Conservation (phyloP, 1,140 invertebrate genomes). For the Capitella teleta region DNA sequence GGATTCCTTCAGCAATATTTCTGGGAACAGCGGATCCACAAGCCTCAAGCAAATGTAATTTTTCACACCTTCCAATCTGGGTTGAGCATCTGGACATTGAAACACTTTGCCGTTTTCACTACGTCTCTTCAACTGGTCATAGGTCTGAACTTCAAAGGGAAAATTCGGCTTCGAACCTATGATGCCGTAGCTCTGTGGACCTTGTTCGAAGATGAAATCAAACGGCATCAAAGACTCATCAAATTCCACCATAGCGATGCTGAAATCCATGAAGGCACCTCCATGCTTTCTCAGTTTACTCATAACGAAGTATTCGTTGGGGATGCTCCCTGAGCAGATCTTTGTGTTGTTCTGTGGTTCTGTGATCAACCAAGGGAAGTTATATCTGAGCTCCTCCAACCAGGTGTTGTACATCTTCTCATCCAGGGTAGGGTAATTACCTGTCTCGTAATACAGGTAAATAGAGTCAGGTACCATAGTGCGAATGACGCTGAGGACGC, state of each 20-base stretch:
- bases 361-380: conserved; percentile 8
- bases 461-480: conserved; percentile 10
- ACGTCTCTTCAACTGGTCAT: no score
- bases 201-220: background rate
- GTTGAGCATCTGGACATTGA: background rate
- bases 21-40: conserved; percentile 1
- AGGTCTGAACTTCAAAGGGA: no score
- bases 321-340: background rate
- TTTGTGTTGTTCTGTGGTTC: background rate
- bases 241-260: background rate
- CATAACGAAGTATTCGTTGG: conserved; percentile 1
- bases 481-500: conserved; percentile 5
- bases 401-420: conserved; percentile 8
- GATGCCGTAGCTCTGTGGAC: no score
- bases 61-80: conserved; percentile 7
- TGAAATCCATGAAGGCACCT: conserved; percentile 5
- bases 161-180: no score
- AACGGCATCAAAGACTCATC: conserved; percentile 12
- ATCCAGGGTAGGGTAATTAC: conserved; percentile 4
- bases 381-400: conserved; percentile 8
- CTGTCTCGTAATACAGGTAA: conserved; percentile 5
- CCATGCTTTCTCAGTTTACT: background rate
- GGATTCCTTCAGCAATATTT: conserved; percentile 11
- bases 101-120: no score
- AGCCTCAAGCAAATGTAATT: no score